Evolutionary conservation across 2,113 vertebrate genomes (phyloP), one percentile per base, ranked within the genome.

Genomic region (Rhynchomys soricoides): DNA sequence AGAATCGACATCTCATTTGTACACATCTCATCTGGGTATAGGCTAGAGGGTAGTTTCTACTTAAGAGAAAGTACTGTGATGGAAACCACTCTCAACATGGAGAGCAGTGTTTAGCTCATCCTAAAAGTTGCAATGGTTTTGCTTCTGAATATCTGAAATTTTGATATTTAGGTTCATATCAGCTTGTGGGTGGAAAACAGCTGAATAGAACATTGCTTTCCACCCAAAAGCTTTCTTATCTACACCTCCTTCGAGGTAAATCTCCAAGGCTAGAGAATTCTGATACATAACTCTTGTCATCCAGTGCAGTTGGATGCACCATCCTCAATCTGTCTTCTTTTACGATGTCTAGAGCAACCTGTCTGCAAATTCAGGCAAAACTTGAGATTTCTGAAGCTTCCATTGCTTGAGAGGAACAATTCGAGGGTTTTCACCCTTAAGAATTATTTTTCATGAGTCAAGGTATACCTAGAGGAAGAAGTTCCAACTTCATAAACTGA

Each of bases 261-360:
- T 37, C 55, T 86, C 70, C 73, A 86, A 90, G 40, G 3, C 16
- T 85, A 45, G 34, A 89, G 31, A 43, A 16, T 81, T 93, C 55
- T 7, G 24, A 40, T 13, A 75, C 1, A 34, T 31, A 82, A 64
- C 17, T 24, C 71, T 29, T 66, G 1, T 66, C 21, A 90, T 71
- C 45, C 9, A 34, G 6, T 22, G 57, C 0, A 40, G 12, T 13
- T 40, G n/a, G 0, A 74, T 19, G 31, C 4, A 12, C 52, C 0
- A 19, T 40, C 0, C 89, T 52, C 7, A 40, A 40, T 83, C 17
- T 48, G n/a, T 83, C 86, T 89, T 70, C 59, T 86, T 91, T 62
- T 16, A 57, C 15, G 34, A 68, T 68, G 24, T 3, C 26, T 40
- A 16, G 50, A 92, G 17, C 9, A 85, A 91, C 17, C 34, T 78